These are phyloP conservation scores for Augochlora pura DNA, from an alignment of 1,140 invertebrate genomes.

Conservation along the genomic window DNA sequence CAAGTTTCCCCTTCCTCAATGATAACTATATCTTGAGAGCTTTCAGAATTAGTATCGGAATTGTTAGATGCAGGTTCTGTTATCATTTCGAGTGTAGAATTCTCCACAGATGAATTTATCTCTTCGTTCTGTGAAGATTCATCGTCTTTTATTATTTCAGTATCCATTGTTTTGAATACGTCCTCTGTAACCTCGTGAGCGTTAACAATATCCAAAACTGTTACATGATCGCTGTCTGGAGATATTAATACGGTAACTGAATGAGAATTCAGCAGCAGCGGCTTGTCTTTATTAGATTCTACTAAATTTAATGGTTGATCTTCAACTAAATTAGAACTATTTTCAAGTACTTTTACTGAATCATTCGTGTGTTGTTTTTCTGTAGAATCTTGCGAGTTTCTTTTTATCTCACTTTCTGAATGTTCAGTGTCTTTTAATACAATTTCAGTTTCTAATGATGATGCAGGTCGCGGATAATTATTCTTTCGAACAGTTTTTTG, in stretches of 20 bases:
- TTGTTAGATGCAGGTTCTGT: too few relatives aligned
- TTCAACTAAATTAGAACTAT: background rate
- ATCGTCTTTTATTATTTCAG: background rate
- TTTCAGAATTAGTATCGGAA: background rate
- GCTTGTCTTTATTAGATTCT: background rate
- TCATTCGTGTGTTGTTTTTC: background rate
- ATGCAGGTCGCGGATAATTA: background rate
- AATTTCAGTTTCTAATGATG: background rate
- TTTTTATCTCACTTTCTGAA: background rate
- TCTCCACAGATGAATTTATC: background rate
- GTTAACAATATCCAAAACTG: slow-evolving; percentile 6
- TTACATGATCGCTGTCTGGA: slow-evolving; percentile 14
- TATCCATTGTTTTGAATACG: background rate
- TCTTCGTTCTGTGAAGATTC: background rate
- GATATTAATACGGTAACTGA: slow-evolving; percentile 30
- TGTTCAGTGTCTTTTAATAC: background rate
- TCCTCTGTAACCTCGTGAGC: background rate
- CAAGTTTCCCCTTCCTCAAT: background rate
- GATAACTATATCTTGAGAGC: too few relatives aligned
- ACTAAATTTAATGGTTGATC: background rate
- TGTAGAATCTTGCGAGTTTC: background rate
- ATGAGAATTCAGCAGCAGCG: background rate
- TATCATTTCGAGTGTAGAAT: background rate
- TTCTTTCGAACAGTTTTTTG: background rate
- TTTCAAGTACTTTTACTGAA: background rate